Evolutionary conservation across 2,113 vertebrate genomes (phyloP).

Genomic region (Lanius ludovicianus): DNA sequence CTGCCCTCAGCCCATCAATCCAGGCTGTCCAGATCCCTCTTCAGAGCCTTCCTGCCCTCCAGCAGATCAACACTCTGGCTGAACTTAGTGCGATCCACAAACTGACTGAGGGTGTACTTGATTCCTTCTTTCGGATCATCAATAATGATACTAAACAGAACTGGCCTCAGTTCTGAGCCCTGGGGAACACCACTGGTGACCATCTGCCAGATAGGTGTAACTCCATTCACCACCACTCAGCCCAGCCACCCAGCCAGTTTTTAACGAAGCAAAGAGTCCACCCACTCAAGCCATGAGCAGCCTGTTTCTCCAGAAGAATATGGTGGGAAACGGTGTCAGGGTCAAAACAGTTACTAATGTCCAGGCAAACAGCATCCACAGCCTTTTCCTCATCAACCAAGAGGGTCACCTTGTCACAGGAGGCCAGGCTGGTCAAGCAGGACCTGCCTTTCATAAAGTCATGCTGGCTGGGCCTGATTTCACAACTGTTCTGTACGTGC

Average conservation of each 20-base stretch:
- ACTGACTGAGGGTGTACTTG: not conserved
- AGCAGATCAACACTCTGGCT: not conserved
- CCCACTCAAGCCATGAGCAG: not conserved
- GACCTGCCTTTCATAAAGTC: not conserved
- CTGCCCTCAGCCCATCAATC: not conserved
- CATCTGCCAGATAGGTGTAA: not conserved
- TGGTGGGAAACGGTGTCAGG: not conserved
- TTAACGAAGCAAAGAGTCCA: not conserved
- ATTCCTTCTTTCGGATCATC: accelerated
- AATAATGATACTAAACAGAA: not conserved
- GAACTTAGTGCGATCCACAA: not conserved
- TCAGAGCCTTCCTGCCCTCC: not conserved
- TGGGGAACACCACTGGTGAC: not conserved
- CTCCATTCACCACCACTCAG: not conserved
- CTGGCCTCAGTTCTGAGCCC: not conserved
- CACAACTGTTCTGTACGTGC: not conserved
- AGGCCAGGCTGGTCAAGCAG: not conserved
- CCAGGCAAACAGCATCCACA: not conserved
- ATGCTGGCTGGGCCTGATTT: not conserved
- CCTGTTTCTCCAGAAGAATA: not conserved
- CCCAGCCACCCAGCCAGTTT: not conserved
- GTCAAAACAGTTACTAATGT: not conserved
- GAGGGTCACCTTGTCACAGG: not conserved
- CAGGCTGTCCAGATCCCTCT: not conserved
- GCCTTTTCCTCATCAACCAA: not conserved